Evolutionary conservation across 2,113 vertebrate genomes (phyloP), one percentile per base, ranked within the genome.

Genomic region (Myocastor coypus): DNA sequence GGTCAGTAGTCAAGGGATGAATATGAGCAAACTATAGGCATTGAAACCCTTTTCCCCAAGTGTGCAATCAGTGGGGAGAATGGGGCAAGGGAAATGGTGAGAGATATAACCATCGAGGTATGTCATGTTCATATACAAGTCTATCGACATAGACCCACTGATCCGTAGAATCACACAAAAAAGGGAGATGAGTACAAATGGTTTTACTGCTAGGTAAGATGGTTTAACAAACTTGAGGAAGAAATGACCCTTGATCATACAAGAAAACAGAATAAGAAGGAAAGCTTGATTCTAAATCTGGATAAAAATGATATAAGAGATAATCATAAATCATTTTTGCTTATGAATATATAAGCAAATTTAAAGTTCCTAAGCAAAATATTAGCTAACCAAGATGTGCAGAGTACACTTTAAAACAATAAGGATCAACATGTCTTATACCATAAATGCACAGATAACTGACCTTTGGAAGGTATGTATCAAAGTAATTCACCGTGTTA

Each of bases 401-500:
- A 81, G n/a, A n/a, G 16, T 82, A 64, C 61, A 16, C 87, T 88
- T 64, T 46, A 78, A 61, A 93, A 94, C n/a, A 73, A 59, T 52
- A 17, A 37, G 78, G 32, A 42, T 87, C n/a, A 50, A 14, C 34
- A 1, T 87, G 26, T 13, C 40, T 69, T 89, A 83, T 3, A 85
- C 3, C 66, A 91, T 69, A 19, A 96, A 83, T 78, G 26, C 63
- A 94, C 80, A 71, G 26, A 80, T 63, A 14, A 26, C 34, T 92
- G 88, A 94, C 69, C n/a, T 90, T 46, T 22, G 88, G 13, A 73
- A 71, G 93, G 87, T 50, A 52, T 57, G 40, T 46, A 80, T 68
- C 7, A 95, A 97, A 96, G 83, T 66, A 92, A 87, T 82, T 88
- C 24, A 68, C 30, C 50, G 55, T 16, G n/a, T 88, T 90, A 84